These are phyloP conservation scores for Oncorhynchus nerka DNA, from an alignment of 2,113 vertebrate genomes.

Conservation along the genomic window DNA sequence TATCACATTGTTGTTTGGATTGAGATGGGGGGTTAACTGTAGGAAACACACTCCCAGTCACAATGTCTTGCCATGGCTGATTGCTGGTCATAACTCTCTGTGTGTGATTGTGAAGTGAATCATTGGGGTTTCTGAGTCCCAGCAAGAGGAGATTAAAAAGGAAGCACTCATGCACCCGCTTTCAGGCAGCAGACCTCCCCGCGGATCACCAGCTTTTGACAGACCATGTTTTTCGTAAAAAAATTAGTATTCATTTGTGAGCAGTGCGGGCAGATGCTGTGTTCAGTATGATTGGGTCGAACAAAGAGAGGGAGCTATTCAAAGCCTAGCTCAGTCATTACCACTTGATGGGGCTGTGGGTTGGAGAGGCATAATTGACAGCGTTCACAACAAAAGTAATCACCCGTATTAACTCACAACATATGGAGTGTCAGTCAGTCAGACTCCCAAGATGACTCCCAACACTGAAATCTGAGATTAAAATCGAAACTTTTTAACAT, in stretches of 20 bases:
- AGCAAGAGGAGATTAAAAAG: background rate
- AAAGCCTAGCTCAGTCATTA: background rate
- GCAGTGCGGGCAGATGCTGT: constrained; percentile 20
- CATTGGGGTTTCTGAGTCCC: background rate
- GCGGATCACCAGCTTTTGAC: constrained; percentile 9
- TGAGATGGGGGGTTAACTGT: background rate
- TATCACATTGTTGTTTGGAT: background rate
- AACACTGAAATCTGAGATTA: no score
- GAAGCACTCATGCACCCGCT: background rate
- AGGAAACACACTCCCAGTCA: background rate
- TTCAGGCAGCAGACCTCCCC: background rate
- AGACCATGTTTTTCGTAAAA: constrained; percentile 22
- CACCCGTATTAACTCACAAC: no score
- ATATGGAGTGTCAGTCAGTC: no score
- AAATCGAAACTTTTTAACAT: no score
- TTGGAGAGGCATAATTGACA: background rate
- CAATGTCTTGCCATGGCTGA: background rate
- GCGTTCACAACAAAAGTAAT: no score
- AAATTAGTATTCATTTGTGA: constrained; percentile 24
- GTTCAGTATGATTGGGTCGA: constrained; percentile 6
- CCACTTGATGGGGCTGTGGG: background rate
- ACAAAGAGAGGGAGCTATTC: constrained; percentile 22
- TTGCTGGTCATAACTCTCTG: background rate
- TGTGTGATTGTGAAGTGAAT: background rate
- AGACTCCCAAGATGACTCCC: no score